Percentiles rank a stretch among this genome's conserved stretches.
Conservation (phyloP, 2,113 vertebrate genomes). For the Melospiza georgiana region DNA sequence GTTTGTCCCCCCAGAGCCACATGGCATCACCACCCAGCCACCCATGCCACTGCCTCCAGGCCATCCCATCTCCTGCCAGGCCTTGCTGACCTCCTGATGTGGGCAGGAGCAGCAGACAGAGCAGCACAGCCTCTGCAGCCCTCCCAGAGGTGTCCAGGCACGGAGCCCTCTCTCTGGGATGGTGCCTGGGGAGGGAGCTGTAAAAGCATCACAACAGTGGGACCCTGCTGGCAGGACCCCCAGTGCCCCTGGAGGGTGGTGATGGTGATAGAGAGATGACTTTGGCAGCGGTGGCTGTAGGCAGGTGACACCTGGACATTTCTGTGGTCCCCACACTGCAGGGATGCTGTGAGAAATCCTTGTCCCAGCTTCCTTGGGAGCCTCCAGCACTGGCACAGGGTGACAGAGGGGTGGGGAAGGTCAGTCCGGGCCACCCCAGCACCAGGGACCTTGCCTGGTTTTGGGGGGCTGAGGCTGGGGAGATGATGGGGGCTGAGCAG, state of each 20-base stretch:
- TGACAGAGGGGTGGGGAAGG: neutral
- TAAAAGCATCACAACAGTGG: neutral
- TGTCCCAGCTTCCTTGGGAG: neutral
- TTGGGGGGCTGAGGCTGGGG: neutral
- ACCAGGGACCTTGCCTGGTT: neutral
- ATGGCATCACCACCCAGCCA: neutral
- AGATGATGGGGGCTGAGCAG: neutral
- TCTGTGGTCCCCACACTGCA: neutral
- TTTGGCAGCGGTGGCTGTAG: neutral
- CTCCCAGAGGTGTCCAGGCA: neutral
- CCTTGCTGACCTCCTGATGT: neutral
- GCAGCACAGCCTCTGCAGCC: neutral
- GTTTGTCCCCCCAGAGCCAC: neutral
- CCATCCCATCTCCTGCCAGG: neutral
- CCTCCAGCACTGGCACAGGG: neutral
- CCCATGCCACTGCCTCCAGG: rapidly evolving
- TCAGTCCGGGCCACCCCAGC: neutral
- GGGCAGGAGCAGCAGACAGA: neutral
- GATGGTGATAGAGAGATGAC: neutral
- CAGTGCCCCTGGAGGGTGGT: neutral
- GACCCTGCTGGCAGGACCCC: rapidly evolving
- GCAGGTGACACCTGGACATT: neutral
- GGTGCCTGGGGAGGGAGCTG: neutral
- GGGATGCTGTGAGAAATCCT: neutral
- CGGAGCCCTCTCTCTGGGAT: neutral